These are phyloP conservation scores for Hyphantria cunea DNA, from an alignment of 1,140 invertebrate genomes.

Conservation along the genomic window DNA sequence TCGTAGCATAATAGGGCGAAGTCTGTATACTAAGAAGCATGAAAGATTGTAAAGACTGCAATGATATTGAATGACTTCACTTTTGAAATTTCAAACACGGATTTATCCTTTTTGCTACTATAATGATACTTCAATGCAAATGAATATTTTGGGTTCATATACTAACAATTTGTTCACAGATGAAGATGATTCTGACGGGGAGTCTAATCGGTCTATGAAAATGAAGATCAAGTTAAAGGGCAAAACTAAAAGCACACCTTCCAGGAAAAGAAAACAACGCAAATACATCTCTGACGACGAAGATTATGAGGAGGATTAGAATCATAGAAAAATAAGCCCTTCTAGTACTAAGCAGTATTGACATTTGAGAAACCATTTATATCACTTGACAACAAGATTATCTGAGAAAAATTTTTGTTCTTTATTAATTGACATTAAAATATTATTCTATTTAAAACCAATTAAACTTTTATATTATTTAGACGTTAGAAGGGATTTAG, in stretches of 20 bases:
- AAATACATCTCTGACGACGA: slow-evolving; percentile 80
- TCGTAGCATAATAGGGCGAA: too few species aligned
- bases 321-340: slow-evolving; percentile 6
- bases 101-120: too few species aligned
- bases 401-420: neutral
- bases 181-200: slow-evolving; percentile 76
- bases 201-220: slow-evolving; percentile 78
- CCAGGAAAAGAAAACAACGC: slow-evolving; percentile 69
- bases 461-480: neutral
- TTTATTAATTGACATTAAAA: neutral
- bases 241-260: slow-evolving; percentile 71
- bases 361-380: too few species aligned
- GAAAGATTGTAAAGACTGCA: too few species aligned
- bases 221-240: slow-evolving; percentile 80
- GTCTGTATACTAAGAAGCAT: too few species aligned
- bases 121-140: too few species aligned
- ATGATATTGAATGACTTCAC: too few species aligned
- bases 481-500: neutral
- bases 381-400: neutral
- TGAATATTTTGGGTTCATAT: neutral
- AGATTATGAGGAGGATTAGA: slow-evolving; percentile 78
- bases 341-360: slow-evolving; percentile 1
- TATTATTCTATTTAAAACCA: neutral
- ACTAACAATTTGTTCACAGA: slow-evolving; percentile 43
- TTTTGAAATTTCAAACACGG: too few species aligned